A percentile compares a stretch with the other conserved stretches of the same genome.
phyloP scores from a whole-genome alignment of 2,888 invertebrate species.

The Crematogaster levior region DNA sequence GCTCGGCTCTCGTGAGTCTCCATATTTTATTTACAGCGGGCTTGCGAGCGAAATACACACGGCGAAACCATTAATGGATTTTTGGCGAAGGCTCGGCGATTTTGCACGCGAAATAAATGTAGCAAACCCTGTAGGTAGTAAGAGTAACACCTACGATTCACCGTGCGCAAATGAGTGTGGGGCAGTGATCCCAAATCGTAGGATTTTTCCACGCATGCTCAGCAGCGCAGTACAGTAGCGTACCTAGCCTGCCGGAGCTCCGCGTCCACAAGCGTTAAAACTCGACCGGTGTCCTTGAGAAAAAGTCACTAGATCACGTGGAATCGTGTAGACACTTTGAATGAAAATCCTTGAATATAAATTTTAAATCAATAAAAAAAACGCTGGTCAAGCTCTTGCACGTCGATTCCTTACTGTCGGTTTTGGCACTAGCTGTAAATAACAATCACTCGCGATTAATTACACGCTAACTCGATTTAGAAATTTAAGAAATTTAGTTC shows the following conservation, averaged over 20 bases:
- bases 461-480: too few species aligned
- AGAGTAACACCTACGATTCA: constrained; percentile 47
- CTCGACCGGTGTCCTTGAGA: not conserved
- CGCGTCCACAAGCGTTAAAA: not conserved
- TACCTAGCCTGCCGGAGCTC: not conserved
- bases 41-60: not conserved
- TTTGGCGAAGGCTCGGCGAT: not conserved
- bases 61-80: not conserved
- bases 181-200: constrained; percentile 33
- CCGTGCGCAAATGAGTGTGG: constrained; percentile 24
- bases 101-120: constrained; percentile 11
- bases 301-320: not conserved
- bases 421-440: not conserved
- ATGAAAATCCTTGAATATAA: not conserved
- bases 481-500: too few species aligned
- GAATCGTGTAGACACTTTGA: not conserved
- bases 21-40: constrained; percentile 72
- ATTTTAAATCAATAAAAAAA: not conserved
- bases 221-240: not conserved
- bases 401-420: not conserved
- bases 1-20: constrained; percentile 72
- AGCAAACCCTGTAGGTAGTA: not conserved
- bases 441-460: not conserved
- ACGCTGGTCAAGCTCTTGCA: not conserved
- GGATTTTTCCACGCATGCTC: constrained; percentile 26